A percentile compares a stretch with the other conserved stretches of the same genome.
phyloP scores from a whole-genome alignment of 2,113 vertebrate genomes.

The Saguinus imperator region DNA sequence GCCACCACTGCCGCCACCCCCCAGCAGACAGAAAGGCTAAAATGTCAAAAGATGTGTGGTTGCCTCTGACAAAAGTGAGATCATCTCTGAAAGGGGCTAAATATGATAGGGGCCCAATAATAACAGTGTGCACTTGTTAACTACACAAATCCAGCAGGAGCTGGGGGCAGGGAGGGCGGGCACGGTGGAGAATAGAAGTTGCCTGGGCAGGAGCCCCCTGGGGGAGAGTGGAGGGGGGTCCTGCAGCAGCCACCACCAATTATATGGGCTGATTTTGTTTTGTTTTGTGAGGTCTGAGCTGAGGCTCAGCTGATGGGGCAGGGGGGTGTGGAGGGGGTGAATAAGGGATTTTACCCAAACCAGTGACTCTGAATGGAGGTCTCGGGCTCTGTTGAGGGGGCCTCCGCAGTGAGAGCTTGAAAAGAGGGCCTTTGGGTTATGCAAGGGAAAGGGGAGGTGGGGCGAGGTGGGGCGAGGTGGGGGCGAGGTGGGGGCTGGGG shows the following conservation, averaged over 20 bases:
- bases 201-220: constrained; percentile 49
- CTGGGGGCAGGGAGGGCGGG: constrained; percentile 49
- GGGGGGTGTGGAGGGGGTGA: constrained; percentile 72
- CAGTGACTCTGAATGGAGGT: constrained; percentile 85
- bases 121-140: constrained; percentile 77
- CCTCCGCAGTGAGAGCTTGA: constrained; percentile 59
- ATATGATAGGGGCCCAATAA: constrained; percentile 36
- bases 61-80: not conserved
- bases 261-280: constrained; percentile 63
- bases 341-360: constrained; percentile 86
- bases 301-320: constrained; percentile 74
- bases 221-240: constrained; percentile 43
- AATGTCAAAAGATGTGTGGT: constrained; percentile 49
- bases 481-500: constrained; percentile 4
- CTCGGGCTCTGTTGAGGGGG: constrained; percentile 72
- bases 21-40: constrained; percentile 41
- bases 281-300: constrained; percentile 74
- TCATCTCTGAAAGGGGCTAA: constrained; percentile 71
- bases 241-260: constrained; percentile 75
- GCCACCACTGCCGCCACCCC: not conserved
- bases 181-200: not conserved
- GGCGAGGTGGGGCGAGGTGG: not conserved
- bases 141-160: constrained; percentile 37
- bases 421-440: constrained; percentile 65
- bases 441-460: constrained; percentile 8